These are phyloP conservation scores for Odontomyia ornata DNA, from an alignment of 2,888 invertebrate species.

Conservation along the genomic window DNA sequence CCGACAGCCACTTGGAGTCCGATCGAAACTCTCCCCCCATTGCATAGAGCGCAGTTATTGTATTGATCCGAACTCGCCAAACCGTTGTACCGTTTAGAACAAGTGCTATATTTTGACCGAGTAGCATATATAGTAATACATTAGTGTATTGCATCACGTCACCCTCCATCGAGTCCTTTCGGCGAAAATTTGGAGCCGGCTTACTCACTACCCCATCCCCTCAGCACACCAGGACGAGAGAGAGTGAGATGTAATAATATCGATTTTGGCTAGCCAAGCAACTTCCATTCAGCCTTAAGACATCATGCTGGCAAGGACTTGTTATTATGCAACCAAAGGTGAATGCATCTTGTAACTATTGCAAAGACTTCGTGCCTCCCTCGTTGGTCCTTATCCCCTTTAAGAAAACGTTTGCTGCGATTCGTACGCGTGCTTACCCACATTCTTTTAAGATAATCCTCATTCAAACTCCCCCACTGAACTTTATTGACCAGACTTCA, in stretches of 20 bases:
- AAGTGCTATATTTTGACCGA: neutral
- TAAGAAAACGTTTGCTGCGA: neutral
- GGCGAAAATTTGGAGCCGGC: neutral
- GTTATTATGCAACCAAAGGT: conserved; percentile 8
- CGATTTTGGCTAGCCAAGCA: conserved; percentile 5
- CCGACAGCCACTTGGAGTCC: neutral
- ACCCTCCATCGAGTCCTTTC: conserved; percentile 2
- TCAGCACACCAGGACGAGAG: neutral
- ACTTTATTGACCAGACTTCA: neutral
- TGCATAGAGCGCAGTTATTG: neutral
- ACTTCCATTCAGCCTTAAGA: neutral
- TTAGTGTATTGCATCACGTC: conserved; percentile 8
- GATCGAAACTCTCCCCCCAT: neutral
- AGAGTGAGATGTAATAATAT: neutral
- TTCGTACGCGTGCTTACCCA: neutral
- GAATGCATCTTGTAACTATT: conserved; percentile 34
- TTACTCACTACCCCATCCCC: neutral
- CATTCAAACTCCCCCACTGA: neutral
- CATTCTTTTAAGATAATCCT: neutral
- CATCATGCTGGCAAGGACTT: neutral
- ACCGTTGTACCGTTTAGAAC: neutral
- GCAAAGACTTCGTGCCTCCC: neutral
- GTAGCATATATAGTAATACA: conserved; percentile 18
- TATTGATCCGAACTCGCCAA: conserved; percentile 12
- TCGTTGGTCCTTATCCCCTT: neutral